Evolutionary conservation across 2,888 invertebrate species (phyloP).

Genomic region (Apodemia zela): DNA sequence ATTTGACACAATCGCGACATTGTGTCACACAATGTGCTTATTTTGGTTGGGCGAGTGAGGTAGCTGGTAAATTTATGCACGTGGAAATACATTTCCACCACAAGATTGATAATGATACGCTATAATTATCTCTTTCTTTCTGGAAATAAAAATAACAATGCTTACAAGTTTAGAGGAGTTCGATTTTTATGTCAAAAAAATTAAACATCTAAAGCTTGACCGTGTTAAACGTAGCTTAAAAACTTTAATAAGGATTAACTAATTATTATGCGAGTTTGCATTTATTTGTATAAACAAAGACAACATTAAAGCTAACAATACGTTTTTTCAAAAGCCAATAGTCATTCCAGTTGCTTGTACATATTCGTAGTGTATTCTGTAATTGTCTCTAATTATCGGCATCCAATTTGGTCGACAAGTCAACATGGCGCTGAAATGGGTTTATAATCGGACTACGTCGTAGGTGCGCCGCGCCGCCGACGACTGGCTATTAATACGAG

Average conservation of each 20-base stretch:
- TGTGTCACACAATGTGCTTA: too few relatives aligned
- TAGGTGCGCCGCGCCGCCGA: conserved; percentile 6
- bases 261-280: not conserved
- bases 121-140: too few relatives aligned
- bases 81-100: too few relatives aligned
- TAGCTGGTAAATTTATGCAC: too few relatives aligned
- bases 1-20: too few relatives aligned
- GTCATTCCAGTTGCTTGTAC: not conserved
- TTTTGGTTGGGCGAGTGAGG: too few relatives aligned
- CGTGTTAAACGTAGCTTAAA: not conserved
- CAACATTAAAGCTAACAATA: not conserved
- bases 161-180: too few relatives aligned
- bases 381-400: conserved; percentile 10
- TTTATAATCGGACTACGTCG: conserved; percentile 3
- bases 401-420: conserved; percentile 10
- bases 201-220: not conserved
- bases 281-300: not conserved
- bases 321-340: not conserved
- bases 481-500: not conserved
- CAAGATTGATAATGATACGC: too few relatives aligned
- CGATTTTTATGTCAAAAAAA: not conserved
- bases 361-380: conserved; percentile 6
- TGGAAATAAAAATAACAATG: too few relatives aligned
- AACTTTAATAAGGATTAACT: not conserved
- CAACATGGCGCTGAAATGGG: conserved; percentile 7